Evolutionary conservation across 2,113 vertebrate genomes (phyloP).

Genomic region (Gila orcuttii): DNA sequence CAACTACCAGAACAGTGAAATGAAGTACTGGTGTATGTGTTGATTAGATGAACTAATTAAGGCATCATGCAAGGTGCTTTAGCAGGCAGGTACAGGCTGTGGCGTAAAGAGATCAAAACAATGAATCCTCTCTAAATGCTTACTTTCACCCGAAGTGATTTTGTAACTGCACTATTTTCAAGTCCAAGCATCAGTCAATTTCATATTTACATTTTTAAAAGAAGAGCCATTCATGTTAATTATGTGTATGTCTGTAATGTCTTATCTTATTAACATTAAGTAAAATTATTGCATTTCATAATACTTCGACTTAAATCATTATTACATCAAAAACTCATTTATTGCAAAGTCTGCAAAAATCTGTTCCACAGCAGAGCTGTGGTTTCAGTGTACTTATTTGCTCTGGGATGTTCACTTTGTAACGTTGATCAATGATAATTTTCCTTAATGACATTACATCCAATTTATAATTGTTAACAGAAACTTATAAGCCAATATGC

Average conservation of each 20-base stretch:
- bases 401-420: not conserved
- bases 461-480: not conserved
- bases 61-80: not conserved
- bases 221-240: not conserved
- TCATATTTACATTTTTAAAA: not conserved
- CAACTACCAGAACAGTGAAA: not conserved
- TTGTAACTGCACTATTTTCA: not conserved
- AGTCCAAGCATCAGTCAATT: not conserved
- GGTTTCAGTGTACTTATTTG: not conserved
- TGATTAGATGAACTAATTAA: slow-evolving; percentile 7
- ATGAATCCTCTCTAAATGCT: not conserved
- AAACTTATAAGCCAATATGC: not conserved
- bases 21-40: not conserved
- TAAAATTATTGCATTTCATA: not conserved
- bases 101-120: not conserved
- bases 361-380: not conserved
- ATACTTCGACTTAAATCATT: not conserved
- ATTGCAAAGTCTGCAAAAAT: not conserved
- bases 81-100: not conserved
- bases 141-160: not conserved
- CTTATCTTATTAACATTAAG: not conserved
- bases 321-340: not conserved
- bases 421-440: not conserved
- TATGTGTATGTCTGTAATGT: not conserved
- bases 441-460: too few relatives aligned